Evolutionary conservation across 2,888 invertebrate genomes (phyloP), one percentile per base, ranked within the genome.

Genomic region (Caenorhabditis zanzibari): DNA sequence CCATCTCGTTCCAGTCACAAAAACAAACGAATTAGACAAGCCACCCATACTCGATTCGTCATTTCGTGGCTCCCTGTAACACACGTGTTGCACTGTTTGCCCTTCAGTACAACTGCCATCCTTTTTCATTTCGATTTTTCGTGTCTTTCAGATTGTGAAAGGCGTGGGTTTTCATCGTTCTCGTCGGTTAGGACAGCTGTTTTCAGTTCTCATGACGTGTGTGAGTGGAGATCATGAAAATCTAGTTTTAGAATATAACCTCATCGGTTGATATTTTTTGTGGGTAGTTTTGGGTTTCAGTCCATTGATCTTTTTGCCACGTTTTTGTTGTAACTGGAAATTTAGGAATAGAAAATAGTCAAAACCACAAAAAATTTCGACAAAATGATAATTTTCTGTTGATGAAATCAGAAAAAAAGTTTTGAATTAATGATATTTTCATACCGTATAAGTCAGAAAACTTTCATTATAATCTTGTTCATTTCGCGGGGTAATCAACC

Each of bases 131-230:
- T 22, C 47, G 10, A n/a, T 38, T 38, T 38, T 41, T 44, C 26
- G 22, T 49, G n/a, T 35, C 12, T 52, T 32, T 68, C 66, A 52
- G 49, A 56, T 41, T 24, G 54, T 26, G 12, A 54, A 54, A 35
- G 9, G 41, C 54, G 69, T 69, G 47, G 68, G 54, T 64, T 66
- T 41, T 54, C 16, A n/a, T 38, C 6, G 47, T 47, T 38, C 44
- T 44, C n/a, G 47, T n/a, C 26, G 56, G 74, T 44, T 38, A 32
- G 22, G 32, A 66, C 74, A 75, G 74, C 54, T 75, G 74, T 47
- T 75, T 75, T 75, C 58, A 64, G 58, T 47, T n/a, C 28, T 49
- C n/a, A 44, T 75, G 74, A 75, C 64, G 74, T 35, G n/a, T n/a
- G n/a, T n/a, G 44, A 16, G 54, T 28, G 47, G n/a, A 47, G 35